Evolutionary conservation across 2,888 invertebrate species (phyloP).

Genomic region (Strigamia transsilvanica): DNA sequence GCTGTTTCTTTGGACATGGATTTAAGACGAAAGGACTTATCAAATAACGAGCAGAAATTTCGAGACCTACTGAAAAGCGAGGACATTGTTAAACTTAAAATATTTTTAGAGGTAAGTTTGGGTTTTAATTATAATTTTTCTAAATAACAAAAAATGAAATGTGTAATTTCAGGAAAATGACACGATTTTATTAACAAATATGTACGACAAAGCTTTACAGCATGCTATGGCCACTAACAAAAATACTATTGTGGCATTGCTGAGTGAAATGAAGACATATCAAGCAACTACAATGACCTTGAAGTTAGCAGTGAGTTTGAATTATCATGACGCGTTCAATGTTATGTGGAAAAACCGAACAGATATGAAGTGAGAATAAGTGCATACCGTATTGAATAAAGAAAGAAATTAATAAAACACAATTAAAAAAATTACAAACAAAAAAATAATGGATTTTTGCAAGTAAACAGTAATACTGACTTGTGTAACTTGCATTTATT

Average conservation of each 20-base stretch:
- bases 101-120: background rate
- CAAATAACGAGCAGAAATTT: background rate
- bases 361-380: background rate
- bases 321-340: background rate
- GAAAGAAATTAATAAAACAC: too few relatives aligned
- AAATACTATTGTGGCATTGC: background rate
- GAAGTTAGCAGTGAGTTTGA: conserved; percentile 14
- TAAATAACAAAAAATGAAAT: background rate
- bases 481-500: background rate
- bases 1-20: background rate
- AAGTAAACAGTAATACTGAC: background rate
- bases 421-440: background rate
- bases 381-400: background rate
- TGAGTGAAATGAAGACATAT: background rate
- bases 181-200: background rate
- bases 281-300: background rate
- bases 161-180: background rate
- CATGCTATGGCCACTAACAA: background rate
- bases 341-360: background rate
- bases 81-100: background rate
- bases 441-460: too few relatives aligned
- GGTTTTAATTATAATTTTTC: background rate
- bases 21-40: background rate
- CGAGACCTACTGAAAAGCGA: background rate
- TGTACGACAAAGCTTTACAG: background rate